Conservation (phyloP, 2,797 vertebrate species). For the Anniella stebbinsi region DNA sequence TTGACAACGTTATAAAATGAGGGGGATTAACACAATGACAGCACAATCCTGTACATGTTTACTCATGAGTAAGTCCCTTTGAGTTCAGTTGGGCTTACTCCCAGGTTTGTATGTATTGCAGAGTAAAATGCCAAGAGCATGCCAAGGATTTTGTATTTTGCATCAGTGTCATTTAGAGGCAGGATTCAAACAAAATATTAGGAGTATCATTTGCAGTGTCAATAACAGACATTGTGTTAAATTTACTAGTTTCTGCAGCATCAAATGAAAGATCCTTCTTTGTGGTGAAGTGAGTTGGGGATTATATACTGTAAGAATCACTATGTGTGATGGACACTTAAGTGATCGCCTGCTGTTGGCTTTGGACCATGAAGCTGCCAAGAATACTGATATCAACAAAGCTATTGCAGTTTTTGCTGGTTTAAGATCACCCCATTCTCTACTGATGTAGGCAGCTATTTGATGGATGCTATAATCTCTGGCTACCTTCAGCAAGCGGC, state of each 20-base stretch:
- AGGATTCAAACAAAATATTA: slow-evolving; percentile 49
- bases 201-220: slow-evolving; percentile 43
- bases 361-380: slow-evolving; percentile 60
- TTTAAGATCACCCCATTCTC: slow-evolving; percentile 64
- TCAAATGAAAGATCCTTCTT: slow-evolving; percentile 61
- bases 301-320: slow-evolving; percentile 63
- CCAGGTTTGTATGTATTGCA: background rate
- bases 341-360: slow-evolving; percentile 62
- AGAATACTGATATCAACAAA: slow-evolving; percentile 71
- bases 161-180: slow-evolving; percentile 15
- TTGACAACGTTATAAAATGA: background rate
- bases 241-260: slow-evolving; percentile 52
- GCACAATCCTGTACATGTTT: background rate
- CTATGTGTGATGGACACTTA: slow-evolving; percentile 65
- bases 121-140: background rate
- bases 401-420: slow-evolving; percentile 60
- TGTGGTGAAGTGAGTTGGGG: slow-evolving; percentile 55
- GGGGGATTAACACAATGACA: background rate
- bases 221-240: slow-evolving; percentile 43
- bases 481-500: slow-evolving; percentile 61
- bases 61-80: background rate
- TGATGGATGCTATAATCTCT: slow-evolving; percentile 75
- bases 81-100: background rate
- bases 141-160: slow-evolving; percentile 24
- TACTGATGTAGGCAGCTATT: slow-evolving; percentile 61